Percentiles rank a stretch among this genome's conserved stretches.
phyloP scores from a whole-genome alignment of 2,113 vertebrate species.

The Proteles cristata region DNA sequence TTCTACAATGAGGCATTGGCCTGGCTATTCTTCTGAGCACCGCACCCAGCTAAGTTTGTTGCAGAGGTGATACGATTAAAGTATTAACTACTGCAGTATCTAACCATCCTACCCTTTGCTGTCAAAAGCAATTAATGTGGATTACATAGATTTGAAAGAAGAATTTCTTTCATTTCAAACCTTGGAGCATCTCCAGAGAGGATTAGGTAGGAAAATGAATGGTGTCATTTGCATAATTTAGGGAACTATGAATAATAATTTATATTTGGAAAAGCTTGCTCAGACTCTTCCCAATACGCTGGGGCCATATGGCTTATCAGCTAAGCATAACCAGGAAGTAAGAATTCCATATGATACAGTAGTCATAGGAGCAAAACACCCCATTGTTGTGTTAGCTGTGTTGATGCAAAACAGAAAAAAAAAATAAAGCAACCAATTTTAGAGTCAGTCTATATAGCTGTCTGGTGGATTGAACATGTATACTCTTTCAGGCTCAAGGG shows the following conservation, averaged over 20 bases:
- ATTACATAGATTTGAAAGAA: constrained; percentile 82
- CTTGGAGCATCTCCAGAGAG: constrained; percentile 85
- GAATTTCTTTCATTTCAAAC: constrained; percentile 84
- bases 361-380: background rate
- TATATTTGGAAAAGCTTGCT: constrained; percentile 78
- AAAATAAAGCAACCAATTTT: constrained; percentile 4
- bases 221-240: constrained; percentile 87
- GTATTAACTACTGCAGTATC: constrained; percentile 70
- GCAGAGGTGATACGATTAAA: constrained; percentile 78
- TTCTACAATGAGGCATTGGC: background rate
- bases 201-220: constrained; percentile 84
- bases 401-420: constrained; percentile 33
- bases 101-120: constrained; percentile 77
- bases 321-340: constrained; percentile 43
- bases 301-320: constrained; percentile 77
- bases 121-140: constrained; percentile 84
- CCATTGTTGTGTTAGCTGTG: background rate
- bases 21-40: background rate
- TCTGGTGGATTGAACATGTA: background rate
- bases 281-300: constrained; percentile 76
- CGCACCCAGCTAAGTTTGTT: constrained; percentile 31
- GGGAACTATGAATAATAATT: constrained; percentile 83
- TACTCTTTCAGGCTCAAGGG: background rate
- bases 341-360: background rate
- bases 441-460: background rate